Conservation (phyloP, 2,888 invertebrate genomes). For the Chrysolina oricalcia region DNA sequence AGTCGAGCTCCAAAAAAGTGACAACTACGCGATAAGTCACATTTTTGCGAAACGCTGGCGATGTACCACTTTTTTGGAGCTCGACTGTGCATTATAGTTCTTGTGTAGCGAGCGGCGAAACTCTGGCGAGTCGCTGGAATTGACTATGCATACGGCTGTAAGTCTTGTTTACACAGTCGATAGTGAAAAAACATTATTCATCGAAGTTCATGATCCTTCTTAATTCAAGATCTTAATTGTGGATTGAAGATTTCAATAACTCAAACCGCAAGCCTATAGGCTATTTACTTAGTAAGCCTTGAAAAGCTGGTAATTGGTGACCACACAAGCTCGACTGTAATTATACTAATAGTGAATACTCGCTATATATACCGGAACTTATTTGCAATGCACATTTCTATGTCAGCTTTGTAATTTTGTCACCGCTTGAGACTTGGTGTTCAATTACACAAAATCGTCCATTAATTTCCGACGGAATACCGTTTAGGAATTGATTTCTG, state of each 20-base stretch:
- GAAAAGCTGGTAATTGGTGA: constrained; percentile 34
- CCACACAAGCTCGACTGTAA: constrained; percentile 37
- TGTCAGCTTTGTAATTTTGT: constrained; percentile 45
- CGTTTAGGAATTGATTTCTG: constrained; percentile 7
- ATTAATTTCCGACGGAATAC: constrained; percentile 27
- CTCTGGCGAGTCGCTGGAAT: too few species aligned
- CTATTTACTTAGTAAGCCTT: constrained; percentile 16
- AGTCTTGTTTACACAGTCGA: too few species aligned
- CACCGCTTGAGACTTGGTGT: constrained; percentile 29
- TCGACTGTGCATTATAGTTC: too few species aligned
- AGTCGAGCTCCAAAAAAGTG: too few species aligned
- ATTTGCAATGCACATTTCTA: constrained; percentile 45
- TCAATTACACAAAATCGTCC: not conserved
- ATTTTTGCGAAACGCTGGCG: too few species aligned
- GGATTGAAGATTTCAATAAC: not conserved
- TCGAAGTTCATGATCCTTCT: too few species aligned
- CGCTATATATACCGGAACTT: constrained; percentile 38
- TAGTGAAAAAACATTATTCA: too few species aligned
- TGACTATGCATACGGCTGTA: too few species aligned
- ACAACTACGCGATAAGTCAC: too few species aligned
- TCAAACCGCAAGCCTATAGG: constrained; percentile 5
- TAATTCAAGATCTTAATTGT: not conserved
- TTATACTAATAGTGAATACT: constrained; percentile 41
- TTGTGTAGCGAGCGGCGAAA: too few species aligned
- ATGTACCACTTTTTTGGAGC: too few species aligned